These are phyloP conservation scores for Tipula unca DNA, from an alignment of 2,888 invertebrate species.

Conservation along the genomic window DNA sequence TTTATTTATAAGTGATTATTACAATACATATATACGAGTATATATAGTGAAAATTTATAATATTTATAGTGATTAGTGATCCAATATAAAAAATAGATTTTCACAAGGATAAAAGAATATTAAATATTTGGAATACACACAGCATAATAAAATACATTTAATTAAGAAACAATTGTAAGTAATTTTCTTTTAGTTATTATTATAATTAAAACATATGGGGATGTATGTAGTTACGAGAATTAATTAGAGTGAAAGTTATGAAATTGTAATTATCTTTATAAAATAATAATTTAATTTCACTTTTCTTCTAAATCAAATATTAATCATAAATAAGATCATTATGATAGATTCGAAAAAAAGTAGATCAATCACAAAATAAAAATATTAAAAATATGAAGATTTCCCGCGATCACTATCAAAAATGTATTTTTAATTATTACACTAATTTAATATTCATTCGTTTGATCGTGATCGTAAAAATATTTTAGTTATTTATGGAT, in stretches of 20 bases:
- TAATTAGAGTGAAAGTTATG: not conserved
- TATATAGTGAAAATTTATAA: not conserved
- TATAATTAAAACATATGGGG: not conserved
- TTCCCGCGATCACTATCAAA: not conserved
- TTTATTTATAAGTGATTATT: not conserved
- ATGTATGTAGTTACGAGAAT: not conserved
- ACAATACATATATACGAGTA: not conserved
- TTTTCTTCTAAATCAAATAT: not conserved
- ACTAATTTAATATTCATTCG: not conserved
- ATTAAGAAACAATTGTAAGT: not conserved
- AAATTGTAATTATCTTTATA: not conserved
- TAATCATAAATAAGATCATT: not conserved
- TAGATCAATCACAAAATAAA: not conserved
- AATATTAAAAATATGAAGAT: not conserved
- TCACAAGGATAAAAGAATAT: not conserved
- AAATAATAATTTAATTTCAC: not conserved
- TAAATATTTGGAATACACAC: not conserved
- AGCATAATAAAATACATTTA: not conserved
- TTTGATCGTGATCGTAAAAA: not conserved
- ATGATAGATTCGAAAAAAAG: not conserved
- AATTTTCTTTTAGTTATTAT: conserved; percentile 1
- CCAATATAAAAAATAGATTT: not conserved
- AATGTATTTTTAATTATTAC: not conserved
- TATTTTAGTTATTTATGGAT: not conserved
- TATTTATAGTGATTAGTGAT: not conserved